These are phyloP conservation scores for Gulo gulo DNA, from an alignment of 2,113 vertebrate genomes.

Conservation along the genomic window DNA sequence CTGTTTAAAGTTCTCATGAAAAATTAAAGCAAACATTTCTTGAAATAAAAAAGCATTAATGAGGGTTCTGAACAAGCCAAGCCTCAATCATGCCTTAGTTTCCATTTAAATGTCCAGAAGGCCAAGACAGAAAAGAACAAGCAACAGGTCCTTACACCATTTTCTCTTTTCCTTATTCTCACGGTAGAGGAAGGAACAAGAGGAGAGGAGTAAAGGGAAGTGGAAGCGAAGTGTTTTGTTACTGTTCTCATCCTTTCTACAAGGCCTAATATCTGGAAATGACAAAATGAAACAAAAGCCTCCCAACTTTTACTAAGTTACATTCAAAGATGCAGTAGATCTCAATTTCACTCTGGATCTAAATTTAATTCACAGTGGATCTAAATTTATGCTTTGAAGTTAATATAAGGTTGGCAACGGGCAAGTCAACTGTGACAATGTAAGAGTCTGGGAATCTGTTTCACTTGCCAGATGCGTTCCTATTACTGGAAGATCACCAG, in stretches of 20 bases:
- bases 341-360: neutral
- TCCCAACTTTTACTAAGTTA: neutral
- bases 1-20: neutral
- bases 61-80: neutral
- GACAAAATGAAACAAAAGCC: neutral
- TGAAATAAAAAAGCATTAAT: conserved; percentile 31
- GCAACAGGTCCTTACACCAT: neutral
- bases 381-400: neutral
- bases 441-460: neutral
- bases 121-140: neutral
- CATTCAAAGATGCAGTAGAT: neutral
- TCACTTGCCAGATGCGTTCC: neutral
- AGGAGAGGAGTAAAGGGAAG: neutral
- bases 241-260: neutral
- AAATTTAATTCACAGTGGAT: neutral
- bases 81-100: neutral
- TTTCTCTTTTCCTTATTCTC: neutral
- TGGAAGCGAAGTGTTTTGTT: neutral
- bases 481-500: neutral
- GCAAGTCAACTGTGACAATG: neutral
- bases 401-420: neutral
- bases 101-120: neutral
- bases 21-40: conserved; percentile 10
- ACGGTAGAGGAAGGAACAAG: neutral
- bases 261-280: neutral